Base-by-base conservation (phyloP, 1,140 invertebrate genomes). In the Euwallacea similis region DNA sequence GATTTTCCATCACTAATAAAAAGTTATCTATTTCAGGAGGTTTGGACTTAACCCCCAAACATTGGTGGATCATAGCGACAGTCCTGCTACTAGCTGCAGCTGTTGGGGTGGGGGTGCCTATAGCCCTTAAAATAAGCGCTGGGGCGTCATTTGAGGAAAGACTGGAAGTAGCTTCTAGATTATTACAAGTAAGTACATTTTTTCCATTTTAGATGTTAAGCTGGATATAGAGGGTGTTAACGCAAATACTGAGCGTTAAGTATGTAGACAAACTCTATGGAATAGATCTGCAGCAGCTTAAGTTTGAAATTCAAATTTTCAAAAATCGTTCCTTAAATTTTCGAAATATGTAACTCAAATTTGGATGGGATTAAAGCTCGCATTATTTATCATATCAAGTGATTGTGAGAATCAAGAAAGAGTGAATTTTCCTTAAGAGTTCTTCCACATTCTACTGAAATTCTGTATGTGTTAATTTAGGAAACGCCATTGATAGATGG, bases 401-500 rank as follows among this genome's bases (percentile, higher is more conserved):
- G 21, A 33, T 33, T 33, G 21, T 33, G 21, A 33, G 21, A 33
- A 33, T 33, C 21, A 4, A 33, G 21, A 33, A 4, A 33, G 21
- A 1, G 21, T 33, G 21, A 33, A 33, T 33, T 33, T 33, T 33
- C 4, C 21, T 4, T 33, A 33, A 33, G n/a, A n/a, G 21, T 33
- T 4, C 21, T 33, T 33, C 21, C 21, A 33, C 21, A 13, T 64
- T 46, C 13, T 13, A 68, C 43, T 7, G 7, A 47, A 33, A 33
- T 58, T 41, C 16, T 50, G 7, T 50, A 41, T 88, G 9, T 33
- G 21, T 33, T 33, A 33, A 80, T 88, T 53, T 87, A 89, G 77
- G 86, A 88, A 82, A 86, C 87, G 65, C 88, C 88, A 70, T 85
- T 89, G 68, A 85, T 89, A 77, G 84, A 89, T 83, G 94, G 93